Base-by-base conservation (phyloP, 2,797 vertebrate species). In the Sebastes taczanowskii region DNA sequence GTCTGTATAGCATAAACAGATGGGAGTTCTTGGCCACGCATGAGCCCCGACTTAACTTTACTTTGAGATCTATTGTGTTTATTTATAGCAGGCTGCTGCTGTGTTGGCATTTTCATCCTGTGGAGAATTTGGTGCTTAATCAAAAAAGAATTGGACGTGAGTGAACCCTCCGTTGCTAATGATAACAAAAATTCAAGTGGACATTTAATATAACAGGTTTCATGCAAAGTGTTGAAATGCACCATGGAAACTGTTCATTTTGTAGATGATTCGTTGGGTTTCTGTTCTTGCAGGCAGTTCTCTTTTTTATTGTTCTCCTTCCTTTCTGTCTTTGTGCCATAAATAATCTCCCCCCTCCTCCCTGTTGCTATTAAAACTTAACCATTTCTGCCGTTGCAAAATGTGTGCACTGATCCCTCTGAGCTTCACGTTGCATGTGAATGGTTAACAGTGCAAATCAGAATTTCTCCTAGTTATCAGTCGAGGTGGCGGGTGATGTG, bases 1-100 rank as follows among this genome's bases (percentile, higher is more conserved):
- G 89, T 87, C 86, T 91, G 81, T 92, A 94, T 93, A 88, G 89
- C 87, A 94, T 93, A 92, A 95, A 94, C 95, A 94, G 94, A 95
- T 93, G 92, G 90, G 35, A 77, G 82, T 32, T 85, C 81, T 88
- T 88, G 89, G 89, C 92, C 66, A 46, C 34, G 76, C 69, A 42
- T 61, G 74, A 34, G 58, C 64, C 58, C 71, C 42, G 7, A 85
- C 70, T 78, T 58, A 65, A 78, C 84, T 81, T 71, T 32, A 77
- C 83, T 85, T 35, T 22, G 67, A 73, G 73, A 86, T 90, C 81
- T 83, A 88, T 90, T 91, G 83, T 86, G 78, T 89, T 85, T 89
- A 80, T 90, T 88, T 89, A 74, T 68, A 80, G 80, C 72, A 58
- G 29, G 63, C 78, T 69, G 77, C 84, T 81, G 88, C 82, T 78